Percentiles rank a stretch among this genome's conserved stretches.
Conservation (phyloP, 2,113 vertebrate genomes). For the Eretmochelys imbricata region DNA sequence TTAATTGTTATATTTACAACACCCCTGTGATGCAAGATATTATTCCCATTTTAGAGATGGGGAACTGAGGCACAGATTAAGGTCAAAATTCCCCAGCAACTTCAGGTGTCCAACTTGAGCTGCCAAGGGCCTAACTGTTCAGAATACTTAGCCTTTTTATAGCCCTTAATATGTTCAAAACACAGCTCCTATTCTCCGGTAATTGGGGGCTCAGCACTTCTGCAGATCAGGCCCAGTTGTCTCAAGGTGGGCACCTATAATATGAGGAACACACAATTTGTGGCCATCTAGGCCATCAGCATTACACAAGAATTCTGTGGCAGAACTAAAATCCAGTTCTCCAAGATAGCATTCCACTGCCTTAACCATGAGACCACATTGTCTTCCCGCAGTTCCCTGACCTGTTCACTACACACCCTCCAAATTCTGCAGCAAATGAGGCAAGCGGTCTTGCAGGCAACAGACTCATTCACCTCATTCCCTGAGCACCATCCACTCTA, state of each 20-base stretch:
- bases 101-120: neutral
- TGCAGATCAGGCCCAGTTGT: too few relatives aligned
- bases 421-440: neutral
- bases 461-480: neutral
- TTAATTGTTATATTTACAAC: neutral
- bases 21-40: neutral
- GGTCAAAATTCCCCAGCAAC: neutral
- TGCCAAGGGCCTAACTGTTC: neutral
- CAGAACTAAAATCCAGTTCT: neutral
- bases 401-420: neutral
- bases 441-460: neutral
- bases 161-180: neutral
- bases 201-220: neutral
- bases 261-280: neutral
- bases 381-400: neutral
- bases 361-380: neutral
- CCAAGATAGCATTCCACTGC: neutral
- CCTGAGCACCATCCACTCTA: neutral
- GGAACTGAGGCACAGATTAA: neutral
- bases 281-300: too few relatives aligned
- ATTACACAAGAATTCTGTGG: neutral
- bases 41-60: neutral
- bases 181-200: neutral
- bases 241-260: too few relatives aligned
- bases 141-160: neutral